Evolutionary conservation across 2,797 vertebrate species (phyloP).

Genomic region (Lagothrix lagotricha): DNA sequence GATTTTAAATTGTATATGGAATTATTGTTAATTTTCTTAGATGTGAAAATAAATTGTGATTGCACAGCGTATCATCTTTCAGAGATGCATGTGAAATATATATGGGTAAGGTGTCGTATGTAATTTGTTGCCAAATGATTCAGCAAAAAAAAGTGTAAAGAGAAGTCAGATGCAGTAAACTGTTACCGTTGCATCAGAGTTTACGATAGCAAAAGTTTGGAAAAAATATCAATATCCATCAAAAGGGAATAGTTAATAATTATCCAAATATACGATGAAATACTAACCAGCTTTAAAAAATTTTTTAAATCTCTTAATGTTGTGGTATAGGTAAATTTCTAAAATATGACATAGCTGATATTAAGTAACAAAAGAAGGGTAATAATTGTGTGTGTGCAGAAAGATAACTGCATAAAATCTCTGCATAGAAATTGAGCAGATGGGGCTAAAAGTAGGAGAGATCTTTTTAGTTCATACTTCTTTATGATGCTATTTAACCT

Average conservation of each 20-base stretch:
- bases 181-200: neutral
- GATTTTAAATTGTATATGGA: neutral
- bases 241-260: neutral
- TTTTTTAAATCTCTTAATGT: neutral
- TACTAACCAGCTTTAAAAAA: neutral
- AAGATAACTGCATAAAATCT: neutral
- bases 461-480: neutral
- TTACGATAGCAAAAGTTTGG: neutral
- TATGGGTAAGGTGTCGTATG: neutral
- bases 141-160: neutral
- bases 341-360: neutral
- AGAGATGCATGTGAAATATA: neutral
- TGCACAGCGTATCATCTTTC: neutral
- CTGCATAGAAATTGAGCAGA: neutral
- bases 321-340: neutral
- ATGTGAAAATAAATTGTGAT: neutral
- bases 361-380: neutral
- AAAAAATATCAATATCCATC: neutral
- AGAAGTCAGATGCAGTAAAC: neutral
- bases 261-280: neutral
- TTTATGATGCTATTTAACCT: neutral
- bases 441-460: neutral
- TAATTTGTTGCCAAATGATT: neutral
- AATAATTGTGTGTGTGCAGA: neutral
- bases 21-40: neutral